phyloP scores from a whole-genome alignment of 2,888 invertebrate genomes.

The Drosophila limbata region DNA sequence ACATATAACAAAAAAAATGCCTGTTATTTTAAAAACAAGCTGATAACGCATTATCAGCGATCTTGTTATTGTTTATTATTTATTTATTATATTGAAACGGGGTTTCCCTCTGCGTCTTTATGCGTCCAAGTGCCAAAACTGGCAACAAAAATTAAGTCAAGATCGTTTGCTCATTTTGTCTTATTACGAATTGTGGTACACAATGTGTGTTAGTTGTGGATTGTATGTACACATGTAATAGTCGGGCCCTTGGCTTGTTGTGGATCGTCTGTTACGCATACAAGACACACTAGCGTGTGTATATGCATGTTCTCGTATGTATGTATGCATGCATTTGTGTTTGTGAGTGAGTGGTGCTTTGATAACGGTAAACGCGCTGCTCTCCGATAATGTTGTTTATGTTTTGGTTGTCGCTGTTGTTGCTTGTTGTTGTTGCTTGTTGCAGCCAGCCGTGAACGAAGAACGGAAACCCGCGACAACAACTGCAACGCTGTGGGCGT shows the following conservation, averaged over 20 bases:
- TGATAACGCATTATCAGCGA: constrained; percentile 14
- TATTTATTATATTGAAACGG: constrained; percentile 6
- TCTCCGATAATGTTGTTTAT: constrained; percentile 70
- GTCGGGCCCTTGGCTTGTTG: constrained; percentile 60
- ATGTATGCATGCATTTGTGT: background rate
- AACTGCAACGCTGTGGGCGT: constrained; percentile 51
- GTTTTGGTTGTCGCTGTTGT: constrained; percentile 60
- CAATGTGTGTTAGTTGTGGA: background rate
- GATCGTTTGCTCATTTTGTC: constrained; percentile 23
- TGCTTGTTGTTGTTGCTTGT: constrained; percentile 43
- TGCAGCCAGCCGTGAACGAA: constrained; percentile 65
- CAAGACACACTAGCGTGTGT: constrained; percentile 9
- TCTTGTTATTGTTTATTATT: constrained; percentile 13
- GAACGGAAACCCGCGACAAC: constrained; percentile 65
- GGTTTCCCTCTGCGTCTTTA: constrained; percentile 13
- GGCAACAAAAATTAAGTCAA: constrained; percentile 23
- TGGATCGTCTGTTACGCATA: constrained; percentile 44
- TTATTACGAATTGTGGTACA: constrained; percentile 10
- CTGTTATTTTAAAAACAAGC: constrained; percentile 23
- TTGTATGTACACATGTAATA: constrained; percentile 4
- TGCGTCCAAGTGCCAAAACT: constrained; percentile 11
- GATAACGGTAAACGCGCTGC: constrained; percentile 50
- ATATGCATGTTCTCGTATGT: too few relatives aligned
- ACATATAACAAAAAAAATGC: background rate
- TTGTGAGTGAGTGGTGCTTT: constrained; percentile 35